A percentile compares a stretch with the other conserved stretches of the same genome.
Conservation (phyloP, 2,797 vertebrate genomes). For the Australoheros facetus region DNA sequence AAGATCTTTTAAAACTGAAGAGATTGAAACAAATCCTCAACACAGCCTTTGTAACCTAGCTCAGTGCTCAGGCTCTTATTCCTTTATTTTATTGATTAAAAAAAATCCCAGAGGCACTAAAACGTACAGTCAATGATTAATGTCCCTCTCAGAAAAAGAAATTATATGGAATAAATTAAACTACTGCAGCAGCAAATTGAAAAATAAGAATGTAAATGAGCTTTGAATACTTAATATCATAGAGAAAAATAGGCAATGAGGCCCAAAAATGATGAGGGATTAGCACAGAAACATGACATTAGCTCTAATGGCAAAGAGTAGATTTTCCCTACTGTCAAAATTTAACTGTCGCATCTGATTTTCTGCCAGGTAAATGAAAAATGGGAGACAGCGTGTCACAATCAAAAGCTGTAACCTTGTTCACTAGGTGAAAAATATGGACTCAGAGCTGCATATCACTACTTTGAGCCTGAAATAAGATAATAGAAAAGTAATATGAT, state of each 20-base stretch:
- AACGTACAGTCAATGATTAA: slow-evolving; percentile 99
- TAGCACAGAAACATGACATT: slow-evolving; percentile 87
- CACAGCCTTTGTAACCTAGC: slow-evolving; percentile 58
- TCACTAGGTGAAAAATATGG: slow-evolving; percentile 69
- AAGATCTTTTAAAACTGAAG: slow-evolving; percentile 58
- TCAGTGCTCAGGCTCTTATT: slow-evolving; percentile 70
- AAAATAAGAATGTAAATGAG: slow-evolving; percentile 99
- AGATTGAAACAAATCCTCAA: slow-evolving; percentile 42
- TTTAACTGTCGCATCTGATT: slow-evolving; percentile 81
- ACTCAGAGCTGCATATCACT: slow-evolving; percentile 68
- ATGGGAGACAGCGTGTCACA: slow-evolving; percentile 71
- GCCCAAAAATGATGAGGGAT: slow-evolving; percentile 91
- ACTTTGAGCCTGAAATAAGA: slow-evolving; percentile 63
- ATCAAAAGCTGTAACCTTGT: slow-evolving; percentile 74
- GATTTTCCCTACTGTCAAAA: slow-evolving; percentile 78
- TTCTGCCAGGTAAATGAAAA: slow-evolving; percentile 81
- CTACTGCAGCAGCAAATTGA: slow-evolving; percentile 99
- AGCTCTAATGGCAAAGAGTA: slow-evolving; percentile 80
- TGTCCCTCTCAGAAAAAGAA: slow-evolving; percentile 99
- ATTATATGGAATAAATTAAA: slow-evolving; percentile 99
- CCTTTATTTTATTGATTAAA: slow-evolving; percentile 91
- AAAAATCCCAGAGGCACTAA: slow-evolving; percentile 97
- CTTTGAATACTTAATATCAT: slow-evolving; percentile 99
- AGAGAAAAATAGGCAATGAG: slow-evolving; percentile 93
- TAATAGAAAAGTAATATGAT: slow-evolving; percentile 54